Evolutionary conservation across 2,888 invertebrate genomes (phyloP), one percentile per base, ranked within the genome.

Genomic region (Cactoblastis cactorum): DNA sequence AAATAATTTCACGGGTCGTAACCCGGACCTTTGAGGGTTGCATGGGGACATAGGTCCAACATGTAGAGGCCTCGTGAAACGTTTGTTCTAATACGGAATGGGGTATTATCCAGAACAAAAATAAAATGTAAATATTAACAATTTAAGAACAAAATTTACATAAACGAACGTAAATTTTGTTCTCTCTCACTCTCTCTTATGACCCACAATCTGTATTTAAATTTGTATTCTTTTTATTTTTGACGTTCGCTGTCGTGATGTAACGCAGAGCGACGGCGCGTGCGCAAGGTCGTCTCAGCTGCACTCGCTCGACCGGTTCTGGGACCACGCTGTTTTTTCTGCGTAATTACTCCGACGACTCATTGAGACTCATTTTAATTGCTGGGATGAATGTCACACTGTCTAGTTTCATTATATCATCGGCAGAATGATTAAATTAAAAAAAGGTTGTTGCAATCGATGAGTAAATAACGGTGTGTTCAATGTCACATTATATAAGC

Each of bases 241-340:
- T 8, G 17, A 6, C 17, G 15, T 15, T 48, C 37, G 37, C n/a
- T 11, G 47, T 19, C 38, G 33, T 58, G 58, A 56, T 56, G 58
- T 58, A 58, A 58, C 49, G n/a, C n/a, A n/a, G n/a, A n/a, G n/a
- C n/a, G n/a, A n/a, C 41, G 34, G 43, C 41, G 28, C 39, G 49
- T 39, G 49, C 53, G 53, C 57, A 57, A 57, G 58, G 58, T 58
- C 58, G 52, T 51, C 56, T 53, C 51, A 49, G 51, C 51, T 49
- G 53, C 53, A 50, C 50, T 33, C 49, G 28, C 39, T 12, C 41
- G 32, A 52, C 52, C 54, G 54, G 54, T 54, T 54, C 45, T 32
- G 32, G 37, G 47, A 18, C 51, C 50, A 50, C 54, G 43, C 1
- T 12, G 51, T 58, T 54, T 58, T n/a, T 55, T 58, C 53, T 56